A percentile compares a stretch with the other conserved stretches of the same genome.
Evolutionary conservation across 2,797 vertebrate genomes (phyloP).

Genomic region (Chaetodon trifasciatus): DNA sequence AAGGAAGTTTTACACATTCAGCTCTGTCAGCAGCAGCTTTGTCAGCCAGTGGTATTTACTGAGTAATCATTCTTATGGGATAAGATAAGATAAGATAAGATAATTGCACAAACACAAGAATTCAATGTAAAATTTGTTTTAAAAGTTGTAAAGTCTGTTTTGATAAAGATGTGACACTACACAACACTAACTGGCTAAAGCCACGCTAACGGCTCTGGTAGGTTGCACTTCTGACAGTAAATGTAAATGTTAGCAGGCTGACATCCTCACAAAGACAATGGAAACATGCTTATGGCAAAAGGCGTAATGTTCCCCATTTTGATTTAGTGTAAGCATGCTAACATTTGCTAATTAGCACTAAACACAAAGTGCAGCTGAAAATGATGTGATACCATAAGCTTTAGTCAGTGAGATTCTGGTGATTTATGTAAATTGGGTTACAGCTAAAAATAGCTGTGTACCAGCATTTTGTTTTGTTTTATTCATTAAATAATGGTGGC

Average conservation of each 20-base stretch:
- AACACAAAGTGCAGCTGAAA: constrained; percentile 1
- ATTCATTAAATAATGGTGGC: background rate
- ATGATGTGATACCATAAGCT: background rate
- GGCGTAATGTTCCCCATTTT: background rate
- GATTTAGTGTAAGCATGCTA: constrained; percentile 1
- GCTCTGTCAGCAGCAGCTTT: background rate
- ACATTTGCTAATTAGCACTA: background rate
- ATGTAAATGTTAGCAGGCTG: background rate
- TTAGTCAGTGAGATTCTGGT: background rate
- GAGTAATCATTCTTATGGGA: background rate
- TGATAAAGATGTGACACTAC: too few relatives aligned
- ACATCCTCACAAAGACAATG: background rate
- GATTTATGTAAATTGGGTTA: too few relatives aligned
- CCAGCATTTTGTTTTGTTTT: too few relatives aligned
- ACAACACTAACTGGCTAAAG: background rate
- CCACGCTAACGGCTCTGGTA: background rate
- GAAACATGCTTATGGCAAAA: background rate
- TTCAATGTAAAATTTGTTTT: background rate
- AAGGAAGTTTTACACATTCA: background rate
- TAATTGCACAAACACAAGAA: background rate
- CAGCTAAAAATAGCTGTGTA: too few relatives aligned
- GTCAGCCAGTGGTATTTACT: background rate
- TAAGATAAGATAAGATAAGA: background rate
- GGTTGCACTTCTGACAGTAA: too few relatives aligned
- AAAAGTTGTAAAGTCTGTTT: background rate